Conservation (phyloP, 2,797 vertebrate genomes). For the Simalia tracyae region DNA sequence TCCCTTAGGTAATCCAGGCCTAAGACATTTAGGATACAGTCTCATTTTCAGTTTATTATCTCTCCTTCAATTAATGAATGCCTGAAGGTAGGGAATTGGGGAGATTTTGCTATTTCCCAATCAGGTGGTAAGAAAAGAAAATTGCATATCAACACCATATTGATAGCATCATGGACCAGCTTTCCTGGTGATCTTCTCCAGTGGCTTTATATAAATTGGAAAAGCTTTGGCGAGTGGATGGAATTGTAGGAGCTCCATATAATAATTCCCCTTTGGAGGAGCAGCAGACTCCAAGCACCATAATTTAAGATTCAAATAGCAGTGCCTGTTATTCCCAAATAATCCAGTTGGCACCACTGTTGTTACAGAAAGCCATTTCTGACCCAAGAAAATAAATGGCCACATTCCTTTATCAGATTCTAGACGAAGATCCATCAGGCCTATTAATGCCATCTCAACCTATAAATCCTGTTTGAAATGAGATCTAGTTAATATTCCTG, state of each 20-base stretch:
- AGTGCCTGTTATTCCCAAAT: background rate
- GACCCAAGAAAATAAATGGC: background rate
- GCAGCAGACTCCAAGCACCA: background rate
- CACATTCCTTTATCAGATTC: background rate
- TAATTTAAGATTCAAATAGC: background rate
- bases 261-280: background rate
- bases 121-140: background rate
- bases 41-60: background rate
- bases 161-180: background rate
- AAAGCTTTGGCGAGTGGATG: background rate
- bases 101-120: background rate
- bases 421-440: background rate
- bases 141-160: background rate
- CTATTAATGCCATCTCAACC: background rate
- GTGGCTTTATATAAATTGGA: background rate
- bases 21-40: background rate
- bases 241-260: background rate
- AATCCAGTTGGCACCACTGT: background rate
- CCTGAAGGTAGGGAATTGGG: background rate
- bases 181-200: background rate
- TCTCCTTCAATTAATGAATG: background rate
- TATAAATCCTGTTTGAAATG: background rate
- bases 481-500: background rate
- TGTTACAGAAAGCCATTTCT: background rate
- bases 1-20: background rate